Evolutionary conservation across 2,113 vertebrate genomes (phyloP).

Genomic region (Cephalopterus ornatus): DNA sequence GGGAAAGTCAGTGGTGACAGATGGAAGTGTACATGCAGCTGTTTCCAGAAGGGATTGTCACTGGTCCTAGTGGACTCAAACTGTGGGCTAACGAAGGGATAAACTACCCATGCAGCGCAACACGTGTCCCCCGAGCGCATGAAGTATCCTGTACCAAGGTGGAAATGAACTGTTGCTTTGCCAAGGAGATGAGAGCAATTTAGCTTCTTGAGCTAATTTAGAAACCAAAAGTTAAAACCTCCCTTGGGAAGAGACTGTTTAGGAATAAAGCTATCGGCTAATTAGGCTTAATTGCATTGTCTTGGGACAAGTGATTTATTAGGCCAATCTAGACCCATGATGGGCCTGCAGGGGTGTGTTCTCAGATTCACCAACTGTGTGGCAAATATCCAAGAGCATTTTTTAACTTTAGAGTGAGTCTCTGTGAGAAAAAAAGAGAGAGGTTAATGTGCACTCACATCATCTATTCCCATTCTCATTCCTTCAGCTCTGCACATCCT

Average conservation of each 20-base stretch:
- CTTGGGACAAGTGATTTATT: constrained; percentile 73
- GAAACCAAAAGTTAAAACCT: constrained; percentile 69
- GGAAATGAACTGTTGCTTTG: constrained; percentile 29
- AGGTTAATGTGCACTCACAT: constrained; percentile 17
- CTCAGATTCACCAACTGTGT: constrained; percentile 6
- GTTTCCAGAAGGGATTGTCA: not conserved
- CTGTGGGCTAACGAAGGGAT: not conserved
- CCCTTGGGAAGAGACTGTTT: constrained; percentile 63
- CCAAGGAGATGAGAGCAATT: constrained; percentile 58
- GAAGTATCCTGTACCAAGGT: not conserved
- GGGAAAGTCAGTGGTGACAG: not conserved
- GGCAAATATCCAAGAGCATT: constrained; percentile 61
- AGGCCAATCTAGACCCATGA: constrained; percentile 60
- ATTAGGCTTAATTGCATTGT: constrained; percentile 73
- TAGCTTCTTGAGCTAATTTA: constrained; percentile 65
- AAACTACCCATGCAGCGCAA: not conserved
- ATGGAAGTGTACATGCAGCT: not conserved
- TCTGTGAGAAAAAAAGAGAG: not conserved
- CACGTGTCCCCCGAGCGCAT: not conserved
- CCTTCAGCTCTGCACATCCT: not conserved
- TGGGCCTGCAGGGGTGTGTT: constrained; percentile 60
- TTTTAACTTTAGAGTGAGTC: constrained; percentile 33
- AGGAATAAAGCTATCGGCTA: constrained; percentile 65
- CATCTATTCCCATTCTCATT: not conserved
- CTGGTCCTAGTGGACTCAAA: not conserved